Evolutionary conservation across 2,113 vertebrate genomes (phyloP), one percentile per base, ranked within the genome.

Genomic region (Monarcha castaneiventris): DNA sequence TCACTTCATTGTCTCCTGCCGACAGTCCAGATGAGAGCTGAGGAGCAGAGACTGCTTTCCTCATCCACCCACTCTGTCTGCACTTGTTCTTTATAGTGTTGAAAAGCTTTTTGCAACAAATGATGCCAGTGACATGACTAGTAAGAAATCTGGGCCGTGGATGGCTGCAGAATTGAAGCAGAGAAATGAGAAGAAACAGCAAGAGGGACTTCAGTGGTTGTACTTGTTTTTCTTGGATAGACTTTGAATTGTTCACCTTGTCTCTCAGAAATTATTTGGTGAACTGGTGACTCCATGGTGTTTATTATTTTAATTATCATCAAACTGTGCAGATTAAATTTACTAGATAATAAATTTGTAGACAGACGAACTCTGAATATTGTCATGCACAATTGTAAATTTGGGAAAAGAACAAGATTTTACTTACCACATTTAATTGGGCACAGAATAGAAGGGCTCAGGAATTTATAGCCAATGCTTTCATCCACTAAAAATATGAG

Each of bases 241-340:
- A 72, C 52, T 89, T 84, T 56, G 46, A 29, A 51, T 25, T 37
- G 23, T 44, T 81, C 43, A 43, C 35, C 55, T 92, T 29, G 2
- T 74, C 9, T 52, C 44, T 56, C 51, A 88, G 73, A 79, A 90
- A 78, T 90, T 77, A 74, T 75, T 81, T 79, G 54, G 52, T 66
- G 58, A 94, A 93, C 80, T 72, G 55, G 17, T 93, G 67, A 89
- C 84, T 91, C 81, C 30, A 17, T 41, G 18, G 46, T 85, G 59
- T 92, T 96, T 85, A 56, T 94, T 90, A 82, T 69, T 91, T 89
- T 93, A 82, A 95, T 85, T 95, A 77, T 33, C 55, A 80, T 71
- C 44, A 49, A 95, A 92, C 37, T 41, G 71, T 33, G 26, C 26
- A 48, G 46, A 71, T 63, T 20, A 96, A 80, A 74, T 86, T 85